These are phyloP conservation scores for Abrostola triplasia DNA, from an alignment of 2,888 invertebrate genomes.

Conservation along the genomic window DNA sequence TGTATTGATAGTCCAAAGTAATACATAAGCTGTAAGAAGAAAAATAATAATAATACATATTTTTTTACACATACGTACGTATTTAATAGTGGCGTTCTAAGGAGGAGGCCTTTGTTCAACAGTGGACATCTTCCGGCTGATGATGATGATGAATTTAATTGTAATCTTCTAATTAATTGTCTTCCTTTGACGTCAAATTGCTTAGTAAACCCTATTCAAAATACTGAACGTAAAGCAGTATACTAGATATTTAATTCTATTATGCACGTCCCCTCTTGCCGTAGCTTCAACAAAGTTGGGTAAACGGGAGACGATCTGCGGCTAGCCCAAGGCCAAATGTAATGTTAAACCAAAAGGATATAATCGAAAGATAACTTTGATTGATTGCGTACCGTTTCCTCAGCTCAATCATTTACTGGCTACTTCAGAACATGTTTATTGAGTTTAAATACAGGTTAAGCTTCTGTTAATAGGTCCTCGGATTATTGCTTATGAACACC, in stretches of 20 bases:
- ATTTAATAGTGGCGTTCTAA: no score
- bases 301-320: constrained; percentile 9
- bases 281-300: constrained; percentile 13
- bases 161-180: no score
- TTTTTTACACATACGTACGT: no score
- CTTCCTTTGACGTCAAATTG: neutral
- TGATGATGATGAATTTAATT: no score
- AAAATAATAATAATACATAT: no score
- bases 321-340: constrained; percentile 35
- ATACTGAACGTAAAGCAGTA: no score
- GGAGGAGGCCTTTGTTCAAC: no score
- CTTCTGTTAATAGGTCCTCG: constrained; percentile 13
- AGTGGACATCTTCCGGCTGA: no score
- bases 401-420: constrained; percentile 42
- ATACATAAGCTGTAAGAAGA: neutral
- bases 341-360: constrained; percentile 51
- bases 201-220: no score
- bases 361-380: constrained; percentile 60
- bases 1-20: constrained; percentile 19
- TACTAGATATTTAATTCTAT: neutral
- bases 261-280: constrained; percentile 2
- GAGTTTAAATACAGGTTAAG: constrained; percentile 28
- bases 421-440: constrained; percentile 41
- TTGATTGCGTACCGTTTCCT: constrained; percentile 58
- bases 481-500: neutral